A percentile compares a stretch with the other conserved stretches of the same genome.
Conservation (phyloP, 2,888 invertebrate genomes). For the Apotomis betuletana region DNA sequence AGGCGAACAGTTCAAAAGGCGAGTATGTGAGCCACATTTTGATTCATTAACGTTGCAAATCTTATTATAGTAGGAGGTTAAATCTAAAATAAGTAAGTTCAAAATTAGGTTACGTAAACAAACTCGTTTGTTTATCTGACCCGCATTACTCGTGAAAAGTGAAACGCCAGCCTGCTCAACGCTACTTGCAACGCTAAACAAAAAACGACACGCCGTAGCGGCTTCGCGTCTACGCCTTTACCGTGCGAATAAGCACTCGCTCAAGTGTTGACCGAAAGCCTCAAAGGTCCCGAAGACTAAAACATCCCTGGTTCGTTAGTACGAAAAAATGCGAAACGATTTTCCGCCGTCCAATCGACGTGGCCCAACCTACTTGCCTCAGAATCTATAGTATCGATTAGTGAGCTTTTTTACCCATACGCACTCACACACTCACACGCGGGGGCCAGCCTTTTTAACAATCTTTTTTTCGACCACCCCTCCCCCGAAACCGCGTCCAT, state of each 20-base stretch:
- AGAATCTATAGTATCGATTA: constrained; percentile 84
- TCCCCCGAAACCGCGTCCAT: constrained; percentile 81
- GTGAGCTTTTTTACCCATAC: constrained; percentile 81
- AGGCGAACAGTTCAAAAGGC: no score
- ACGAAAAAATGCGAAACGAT: constrained; percentile 66
- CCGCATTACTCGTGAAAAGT: background rate
- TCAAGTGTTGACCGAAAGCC: constrained; percentile 67
- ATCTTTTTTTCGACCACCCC: constrained; percentile 82
- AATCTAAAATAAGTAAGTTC: background rate
- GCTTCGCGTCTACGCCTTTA: constrained; percentile 43
- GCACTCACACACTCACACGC: constrained; percentile 79
- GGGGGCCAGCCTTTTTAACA: constrained; percentile 82
- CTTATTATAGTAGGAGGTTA: no score
- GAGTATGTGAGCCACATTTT: no score
- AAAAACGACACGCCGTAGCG: constrained; percentile 23
- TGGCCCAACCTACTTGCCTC: constrained; percentile 80
- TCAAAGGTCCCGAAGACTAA: constrained; percentile 72
- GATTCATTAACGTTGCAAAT: no score
- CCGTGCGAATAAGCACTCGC: constrained; percentile 73
- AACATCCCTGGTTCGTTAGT: constrained; percentile 78
- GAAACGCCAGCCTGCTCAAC: background rate
- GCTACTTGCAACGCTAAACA: background rate
- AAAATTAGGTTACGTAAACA: background rate
- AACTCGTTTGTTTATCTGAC: background rate
- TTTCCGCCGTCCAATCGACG: constrained; percentile 69